These are phyloP conservation scores for Selenia dentaria DNA, from an alignment of 2,888 invertebrate species.

Conservation along the genomic window DNA sequence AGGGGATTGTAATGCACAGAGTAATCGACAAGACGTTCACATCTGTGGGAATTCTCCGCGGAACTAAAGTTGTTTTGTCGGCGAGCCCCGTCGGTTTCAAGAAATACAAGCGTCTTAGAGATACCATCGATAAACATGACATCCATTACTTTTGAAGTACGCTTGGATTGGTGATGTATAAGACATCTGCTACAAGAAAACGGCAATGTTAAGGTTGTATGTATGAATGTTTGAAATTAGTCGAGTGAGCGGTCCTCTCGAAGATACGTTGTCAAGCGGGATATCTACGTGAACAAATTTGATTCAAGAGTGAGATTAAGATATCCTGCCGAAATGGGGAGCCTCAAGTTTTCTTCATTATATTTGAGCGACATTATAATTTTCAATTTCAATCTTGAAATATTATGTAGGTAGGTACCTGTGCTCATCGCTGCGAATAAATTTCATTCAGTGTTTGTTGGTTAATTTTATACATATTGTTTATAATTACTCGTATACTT, in stretches of 20 bases:
- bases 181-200: conserved; percentile 1
- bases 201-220: conserved; percentile 30
- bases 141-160: conserved; percentile 50
- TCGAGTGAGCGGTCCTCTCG: conserved; percentile 34
- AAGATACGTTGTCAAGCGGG: conserved; percentile 61
- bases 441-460: too few species aligned
- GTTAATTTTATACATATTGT: too few species aligned
- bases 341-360: conserved; percentile 30
- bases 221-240: conserved; percentile 26
- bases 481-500: too few species aligned
- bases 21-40: conserved; percentile 52
- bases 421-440: too few species aligned
- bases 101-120: conserved; percentile 36
- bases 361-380: too few species aligned
- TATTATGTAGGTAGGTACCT: too few species aligned
- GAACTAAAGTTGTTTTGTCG: conserved; percentile 74
- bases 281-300: conserved; percentile 74
- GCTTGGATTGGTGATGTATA: conserved; percentile 12
- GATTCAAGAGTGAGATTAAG: conserved; percentile 71
- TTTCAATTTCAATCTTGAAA: too few species aligned
- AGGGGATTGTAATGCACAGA: conserved; percentile 14
- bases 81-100: conserved; percentile 46
- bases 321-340: conserved; percentile 59
- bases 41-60: conserved; percentile 57
- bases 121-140: conserved; percentile 37